A percentile compares a stretch with the other conserved stretches of the same genome.
These are phyloP conservation scores for Eulithis prunata DNA, from an alignment of 2,888 invertebrate genomes.

Conservation along the genomic window DNA sequence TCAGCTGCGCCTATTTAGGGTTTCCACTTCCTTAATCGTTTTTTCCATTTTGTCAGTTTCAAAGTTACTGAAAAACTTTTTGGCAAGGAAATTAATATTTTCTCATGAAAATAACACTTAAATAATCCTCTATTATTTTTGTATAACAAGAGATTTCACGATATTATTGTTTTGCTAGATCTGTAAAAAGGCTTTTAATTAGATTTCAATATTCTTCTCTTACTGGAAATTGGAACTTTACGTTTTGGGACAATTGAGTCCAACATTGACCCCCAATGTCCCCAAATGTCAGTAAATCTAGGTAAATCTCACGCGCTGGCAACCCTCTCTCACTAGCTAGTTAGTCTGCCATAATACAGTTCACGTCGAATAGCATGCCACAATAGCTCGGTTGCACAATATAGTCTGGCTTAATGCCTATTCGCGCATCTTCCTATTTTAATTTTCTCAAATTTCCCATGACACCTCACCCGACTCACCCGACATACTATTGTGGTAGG, in stretches of 20 bases:
- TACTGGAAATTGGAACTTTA: too few species aligned
- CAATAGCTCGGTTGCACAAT: slow-evolving; percentile 71
- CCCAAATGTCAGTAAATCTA: slow-evolving; percentile 6
- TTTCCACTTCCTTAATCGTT: background rate
- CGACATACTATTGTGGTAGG: slow-evolving; percentile 66
- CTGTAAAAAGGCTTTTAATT: too few species aligned
- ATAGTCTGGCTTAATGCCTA: slow-evolving; percentile 69
- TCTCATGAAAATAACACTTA: too few species aligned
- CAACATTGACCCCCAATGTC: too few species aligned
- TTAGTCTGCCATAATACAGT: slow-evolving; percentile 64
- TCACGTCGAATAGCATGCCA: slow-evolving; percentile 64
- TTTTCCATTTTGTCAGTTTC: background rate
- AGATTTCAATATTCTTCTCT: too few species aligned
- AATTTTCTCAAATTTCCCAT: slow-evolving; percentile 85
- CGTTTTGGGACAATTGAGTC: background rate
- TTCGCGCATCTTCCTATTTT: slow-evolving; percentile 84
- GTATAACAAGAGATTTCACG: too few species aligned
- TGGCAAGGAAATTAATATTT: too few species aligned
- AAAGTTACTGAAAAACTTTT: background rate
- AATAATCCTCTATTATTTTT: too few species aligned
- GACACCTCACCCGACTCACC: slow-evolving; percentile 81
- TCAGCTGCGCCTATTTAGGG: background rate
- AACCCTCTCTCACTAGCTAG: slow-evolving; percentile 60
- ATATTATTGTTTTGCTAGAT: too few species aligned
- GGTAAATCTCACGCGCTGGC: slow-evolving; percentile 34